A percentile compares a stretch with the other conserved stretches of the same genome.
Conservation (phyloP, 2,113 vertebrate genomes). For the Macrotus californicus region DNA sequence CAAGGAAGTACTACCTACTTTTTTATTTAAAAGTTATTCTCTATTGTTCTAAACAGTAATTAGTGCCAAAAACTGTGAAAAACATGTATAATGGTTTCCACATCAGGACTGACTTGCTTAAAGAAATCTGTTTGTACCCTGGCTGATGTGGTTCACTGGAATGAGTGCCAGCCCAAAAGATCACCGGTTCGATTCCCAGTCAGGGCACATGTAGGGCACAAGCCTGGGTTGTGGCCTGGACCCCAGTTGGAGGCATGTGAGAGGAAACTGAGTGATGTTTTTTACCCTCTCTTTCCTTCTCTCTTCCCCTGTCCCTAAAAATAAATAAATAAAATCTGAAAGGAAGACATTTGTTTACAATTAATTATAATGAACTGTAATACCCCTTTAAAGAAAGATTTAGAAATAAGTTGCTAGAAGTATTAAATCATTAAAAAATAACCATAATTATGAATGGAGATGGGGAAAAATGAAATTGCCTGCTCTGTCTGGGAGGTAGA, state of each 20-base stretch:
- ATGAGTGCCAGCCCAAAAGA: no score
- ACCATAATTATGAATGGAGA: not conserved
- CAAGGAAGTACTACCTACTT: not conserved
- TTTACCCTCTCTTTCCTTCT: no score
- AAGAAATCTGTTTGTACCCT: not conserved
- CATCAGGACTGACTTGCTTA: not conserved
- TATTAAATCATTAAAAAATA: not conserved
- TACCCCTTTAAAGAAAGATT: slow-evolving; percentile 10
- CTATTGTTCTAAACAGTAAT: slow-evolving; percentile 29
- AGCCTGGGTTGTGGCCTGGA: no score
- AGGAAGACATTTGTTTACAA: slow-evolving; percentile 10
- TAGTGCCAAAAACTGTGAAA: not conserved
- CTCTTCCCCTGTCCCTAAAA: no score
- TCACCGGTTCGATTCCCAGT: no score
- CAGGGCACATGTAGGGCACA: no score
- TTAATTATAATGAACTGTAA: not conserved
- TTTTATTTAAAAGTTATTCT: slow-evolving; percentile 17
- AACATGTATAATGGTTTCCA: not conserved
- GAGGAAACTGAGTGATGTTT: no score
- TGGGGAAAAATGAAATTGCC: not conserved
- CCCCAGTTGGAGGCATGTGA: no score
- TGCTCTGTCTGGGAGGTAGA: not conserved
- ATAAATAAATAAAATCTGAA: no score
- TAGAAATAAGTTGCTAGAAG: slow-evolving; percentile 17
- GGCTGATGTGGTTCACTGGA: no score